Evolutionary conservation across 2,113 vertebrate species (phyloP).

Genomic region (Illadopsis cleaveri): DNA sequence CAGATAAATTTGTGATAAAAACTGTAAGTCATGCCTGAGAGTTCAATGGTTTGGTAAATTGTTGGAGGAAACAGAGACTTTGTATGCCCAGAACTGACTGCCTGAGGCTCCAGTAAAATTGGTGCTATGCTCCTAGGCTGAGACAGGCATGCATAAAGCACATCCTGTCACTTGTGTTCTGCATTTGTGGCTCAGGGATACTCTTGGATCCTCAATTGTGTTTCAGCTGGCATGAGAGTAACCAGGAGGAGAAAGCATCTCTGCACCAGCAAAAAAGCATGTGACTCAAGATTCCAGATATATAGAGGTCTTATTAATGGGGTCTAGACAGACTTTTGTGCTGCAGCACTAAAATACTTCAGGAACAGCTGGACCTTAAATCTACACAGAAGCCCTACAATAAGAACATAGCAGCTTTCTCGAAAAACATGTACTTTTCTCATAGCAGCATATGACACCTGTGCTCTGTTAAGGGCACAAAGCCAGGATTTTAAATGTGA

Average conservation of each 20-base stretch:
- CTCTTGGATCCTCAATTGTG: neutral
- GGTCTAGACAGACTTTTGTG: neutral
- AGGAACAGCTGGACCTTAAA: constrained; percentile 23
- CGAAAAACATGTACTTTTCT: neutral
- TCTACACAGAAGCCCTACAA: neutral
- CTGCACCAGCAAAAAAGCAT: neutral
- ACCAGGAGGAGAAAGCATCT: neutral
- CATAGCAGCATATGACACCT: neutral
- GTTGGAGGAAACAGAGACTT: neutral
- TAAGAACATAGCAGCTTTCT: neutral
- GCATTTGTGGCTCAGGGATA: neutral
- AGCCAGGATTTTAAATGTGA: neutral
- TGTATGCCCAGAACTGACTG: neutral
- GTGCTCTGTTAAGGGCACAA: neutral
- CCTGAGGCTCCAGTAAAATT: neutral
- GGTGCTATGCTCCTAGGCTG: neutral
- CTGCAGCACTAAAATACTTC: neutral
- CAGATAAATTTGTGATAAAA: constrained; percentile 40
- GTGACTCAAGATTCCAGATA: neutral
- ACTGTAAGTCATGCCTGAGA: neutral
- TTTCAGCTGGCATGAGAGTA: neutral
- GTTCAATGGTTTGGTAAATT: neutral
- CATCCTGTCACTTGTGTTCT: neutral
- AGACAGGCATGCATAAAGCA: neutral
- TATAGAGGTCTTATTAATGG: neutral